A percentile compares a stretch with the other conserved stretches of the same genome.
Evolutionary conservation across 2,888 invertebrate species (phyloP).

Genomic region (Lasioglossum zephyrum): DNA sequence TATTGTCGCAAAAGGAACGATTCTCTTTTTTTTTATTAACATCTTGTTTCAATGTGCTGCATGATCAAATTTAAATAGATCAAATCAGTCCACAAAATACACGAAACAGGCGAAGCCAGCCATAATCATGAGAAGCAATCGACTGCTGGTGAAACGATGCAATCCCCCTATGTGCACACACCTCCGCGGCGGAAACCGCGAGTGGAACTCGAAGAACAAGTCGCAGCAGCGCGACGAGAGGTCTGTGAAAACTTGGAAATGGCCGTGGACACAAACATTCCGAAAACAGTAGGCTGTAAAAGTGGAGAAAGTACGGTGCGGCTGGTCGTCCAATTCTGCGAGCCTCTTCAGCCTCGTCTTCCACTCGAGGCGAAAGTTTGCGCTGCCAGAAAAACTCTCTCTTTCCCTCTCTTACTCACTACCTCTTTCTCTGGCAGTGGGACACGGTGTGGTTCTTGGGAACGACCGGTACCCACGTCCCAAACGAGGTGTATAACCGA

Average conservation of each 20-base stretch:
- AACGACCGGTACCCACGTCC: constrained; percentile 56
- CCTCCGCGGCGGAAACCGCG: neutral
- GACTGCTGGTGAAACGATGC: neutral
- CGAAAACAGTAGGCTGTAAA: neutral
- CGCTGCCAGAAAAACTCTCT: neutral
- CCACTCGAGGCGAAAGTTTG: constrained; percentile 5
- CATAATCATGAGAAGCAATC: neutral
- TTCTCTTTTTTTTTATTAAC: no score
- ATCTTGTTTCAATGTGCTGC: no score
- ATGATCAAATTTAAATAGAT: no score
- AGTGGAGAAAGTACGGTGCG: neutral
- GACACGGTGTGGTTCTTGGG: neutral
- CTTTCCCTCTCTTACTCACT: neutral
- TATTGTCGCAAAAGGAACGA: no score
- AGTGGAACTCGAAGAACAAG: neutral
- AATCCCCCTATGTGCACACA: neutral
- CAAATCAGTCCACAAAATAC: neutral
- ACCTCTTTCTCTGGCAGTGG: neutral
- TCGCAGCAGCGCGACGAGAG: neutral
- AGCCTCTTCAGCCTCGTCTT: constrained; percentile 1
- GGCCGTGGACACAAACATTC: neutral
- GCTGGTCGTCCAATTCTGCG: neutral
- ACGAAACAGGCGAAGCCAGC: neutral
- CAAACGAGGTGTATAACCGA: constrained; percentile 66
- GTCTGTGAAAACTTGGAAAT: neutral